Evolutionary conservation across 2,888 invertebrate genomes (phyloP), one percentile per base, ranked within the genome.

Genomic region (Perizoma flavofasciatum): DNA sequence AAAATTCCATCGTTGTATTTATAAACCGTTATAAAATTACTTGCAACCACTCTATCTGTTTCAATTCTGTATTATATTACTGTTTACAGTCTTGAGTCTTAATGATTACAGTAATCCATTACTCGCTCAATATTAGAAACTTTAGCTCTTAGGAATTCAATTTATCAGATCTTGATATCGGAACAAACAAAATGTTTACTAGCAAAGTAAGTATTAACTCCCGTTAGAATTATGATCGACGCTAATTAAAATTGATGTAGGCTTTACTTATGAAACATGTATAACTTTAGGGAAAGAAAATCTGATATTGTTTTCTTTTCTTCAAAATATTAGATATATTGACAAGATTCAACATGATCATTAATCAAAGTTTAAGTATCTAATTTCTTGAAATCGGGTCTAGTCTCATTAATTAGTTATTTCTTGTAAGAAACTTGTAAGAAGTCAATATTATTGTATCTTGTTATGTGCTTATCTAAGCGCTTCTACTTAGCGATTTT

Each of bases 181-280:
- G 46, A 54, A 54, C 34, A 33, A 55, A 52, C 62, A 50, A 62
- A 35, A 55, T 55, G 55, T 62, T 62, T 62, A 52, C 58, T 50
- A 10, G 6, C 44, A 41, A 62, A 58, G 55, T 62, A 62, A 58
- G 22, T 51, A 7, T 40, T 45, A 49, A 33, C 41, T 51, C 51
- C 37, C 39, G 47, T 55, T 52, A 51, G 51, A 52, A 45, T 51
- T 48, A 55, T 62, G 58, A 62, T 55, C 35, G 58, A 48, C 51
- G 58, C 22, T 55, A 58, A 62, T 59, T 58, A 55, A 59, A 62
- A 55, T 55, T 51, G 45, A 48, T 61, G 45, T 47, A 48, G n/a
- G 35, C 11, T 33, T 4, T 49, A 10, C 35, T 41, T 37, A 22
- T 22, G 22, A 22, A 22, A 22, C 22, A 22, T 22, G 22, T 22